Evolutionary conservation across 2,888 invertebrate species (phyloP).

Genomic region (Drosophila yooni): DNA sequence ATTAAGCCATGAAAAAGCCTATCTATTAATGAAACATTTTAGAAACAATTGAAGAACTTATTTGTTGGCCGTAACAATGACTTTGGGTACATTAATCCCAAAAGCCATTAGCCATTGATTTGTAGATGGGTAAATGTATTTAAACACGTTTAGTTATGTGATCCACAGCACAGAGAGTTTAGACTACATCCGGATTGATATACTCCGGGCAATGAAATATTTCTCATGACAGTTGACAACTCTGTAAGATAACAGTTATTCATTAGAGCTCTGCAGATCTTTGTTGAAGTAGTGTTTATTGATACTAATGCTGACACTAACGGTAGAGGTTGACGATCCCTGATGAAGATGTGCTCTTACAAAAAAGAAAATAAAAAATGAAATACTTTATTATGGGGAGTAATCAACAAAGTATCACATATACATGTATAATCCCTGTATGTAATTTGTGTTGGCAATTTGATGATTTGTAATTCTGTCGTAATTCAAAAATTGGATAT

Average conservation of each 20-base stretch:
- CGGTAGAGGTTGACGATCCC: background rate
- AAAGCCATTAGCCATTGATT: background rate
- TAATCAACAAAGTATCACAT: background rate
- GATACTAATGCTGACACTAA: background rate
- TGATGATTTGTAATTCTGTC: slow-evolving; percentile 1
- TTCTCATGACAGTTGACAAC: background rate
- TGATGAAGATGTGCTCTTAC: background rate
- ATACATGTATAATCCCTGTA: background rate
- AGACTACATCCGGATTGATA: no score
- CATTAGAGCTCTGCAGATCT: background rate
- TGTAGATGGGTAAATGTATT: background rate
- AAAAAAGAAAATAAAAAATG: background rate
- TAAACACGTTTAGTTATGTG: background rate
- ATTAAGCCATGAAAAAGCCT: background rate
- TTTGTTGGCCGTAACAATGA: background rate
- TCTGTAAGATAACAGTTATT: no score
- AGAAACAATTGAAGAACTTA: background rate
- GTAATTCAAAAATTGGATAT: background rate
- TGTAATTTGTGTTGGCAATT: slow-evolving; percentile 10
- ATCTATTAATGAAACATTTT: background rate
- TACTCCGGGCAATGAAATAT: no score
- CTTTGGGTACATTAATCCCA: no score
- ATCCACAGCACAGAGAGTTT: background rate
- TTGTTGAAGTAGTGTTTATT: no score
- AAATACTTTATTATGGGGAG: background rate